phyloP scores from a whole-genome alignment of 2,113 vertebrate genomes.

The Andinoacara biseriatus region DNA sequence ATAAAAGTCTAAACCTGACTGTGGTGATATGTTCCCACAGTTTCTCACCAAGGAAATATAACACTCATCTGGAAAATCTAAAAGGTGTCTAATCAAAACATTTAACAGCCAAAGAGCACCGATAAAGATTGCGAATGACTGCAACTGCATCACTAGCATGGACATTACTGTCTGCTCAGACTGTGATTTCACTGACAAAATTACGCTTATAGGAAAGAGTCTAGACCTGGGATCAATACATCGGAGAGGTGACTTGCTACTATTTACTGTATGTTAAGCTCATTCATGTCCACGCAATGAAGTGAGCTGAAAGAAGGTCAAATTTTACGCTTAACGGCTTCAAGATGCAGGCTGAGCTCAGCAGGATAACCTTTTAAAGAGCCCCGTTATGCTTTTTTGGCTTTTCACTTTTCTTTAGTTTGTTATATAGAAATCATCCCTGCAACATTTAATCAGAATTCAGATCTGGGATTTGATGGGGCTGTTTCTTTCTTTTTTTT shows the following conservation, averaged over 20 bases:
- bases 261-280: slow-evolving; percentile 50
- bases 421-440: background rate
- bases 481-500: background rate
- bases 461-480: background rate
- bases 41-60: slow-evolving; percentile 20
- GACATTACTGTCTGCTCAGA: slow-evolving; percentile 35
- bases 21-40: background rate
- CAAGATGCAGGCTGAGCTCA: background rate
- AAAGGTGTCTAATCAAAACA: slow-evolving; percentile 30
- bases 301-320: slow-evolving; percentile 36
- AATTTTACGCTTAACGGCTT: slow-evolving; percentile 18
- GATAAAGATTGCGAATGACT: slow-evolving; percentile 46
- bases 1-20: slow-evolving; percentile 4
- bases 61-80: background rate
- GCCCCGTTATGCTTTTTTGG: background rate
- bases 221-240: slow-evolving; percentile 43
- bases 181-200: slow-evolving; percentile 46
- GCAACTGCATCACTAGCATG: slow-evolving; percentile 22
- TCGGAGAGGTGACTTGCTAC: slow-evolving; percentile 21
- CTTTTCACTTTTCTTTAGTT: background rate
- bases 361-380: slow-evolving; percentile 23
- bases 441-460: background rate
- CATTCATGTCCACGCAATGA: slow-evolving; percentile 48
- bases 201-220: slow-evolving; percentile 44
- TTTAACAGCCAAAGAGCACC: slow-evolving; percentile 10